These are phyloP conservation scores for Drosophila punjabiensis DNA, from an alignment of 1,140 invertebrate genomes.

Conservation along the genomic window DNA sequence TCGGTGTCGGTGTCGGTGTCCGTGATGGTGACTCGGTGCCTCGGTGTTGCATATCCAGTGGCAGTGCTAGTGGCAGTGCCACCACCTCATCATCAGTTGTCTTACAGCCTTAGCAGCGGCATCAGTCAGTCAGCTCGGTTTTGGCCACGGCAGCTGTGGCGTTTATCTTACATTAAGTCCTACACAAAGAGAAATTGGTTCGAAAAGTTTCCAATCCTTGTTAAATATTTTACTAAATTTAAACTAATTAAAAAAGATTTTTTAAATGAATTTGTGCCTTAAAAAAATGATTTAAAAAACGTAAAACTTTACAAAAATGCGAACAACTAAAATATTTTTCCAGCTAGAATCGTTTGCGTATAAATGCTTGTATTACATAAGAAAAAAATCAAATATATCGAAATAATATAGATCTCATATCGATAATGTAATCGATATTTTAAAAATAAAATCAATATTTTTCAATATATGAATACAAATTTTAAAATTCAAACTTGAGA, in stretches of 20 bases:
- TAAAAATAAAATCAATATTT: too few species aligned
- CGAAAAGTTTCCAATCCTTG: neutral
- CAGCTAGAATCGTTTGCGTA: too few species aligned
- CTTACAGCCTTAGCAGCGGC: conserved; percentile 8
- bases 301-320: too few species aligned
- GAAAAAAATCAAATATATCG: too few species aligned
- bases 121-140: conserved; percentile 45
- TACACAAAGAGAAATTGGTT: neutral
- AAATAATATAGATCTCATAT: too few species aligned
- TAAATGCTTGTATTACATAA: too few species aligned
- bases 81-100: conserved; percentile 11
- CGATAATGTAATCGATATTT: too few species aligned
- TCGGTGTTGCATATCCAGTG: neutral
- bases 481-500: too few species aligned
- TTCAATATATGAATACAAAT: too few species aligned
- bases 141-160: conserved; percentile 47
- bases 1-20: conserved; percentile 1
- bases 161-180: conserved; percentile 73
- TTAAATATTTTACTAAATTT: neutral
- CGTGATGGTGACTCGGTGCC: neutral
- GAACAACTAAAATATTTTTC: too few species aligned
- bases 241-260: neutral
- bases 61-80: neutral
- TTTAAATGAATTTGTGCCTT: too few species aligned
- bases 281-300: too few species aligned